Base-by-base conservation (phyloP, 2,888 invertebrate species). In the Parascotia fuliginaria region DNA sequence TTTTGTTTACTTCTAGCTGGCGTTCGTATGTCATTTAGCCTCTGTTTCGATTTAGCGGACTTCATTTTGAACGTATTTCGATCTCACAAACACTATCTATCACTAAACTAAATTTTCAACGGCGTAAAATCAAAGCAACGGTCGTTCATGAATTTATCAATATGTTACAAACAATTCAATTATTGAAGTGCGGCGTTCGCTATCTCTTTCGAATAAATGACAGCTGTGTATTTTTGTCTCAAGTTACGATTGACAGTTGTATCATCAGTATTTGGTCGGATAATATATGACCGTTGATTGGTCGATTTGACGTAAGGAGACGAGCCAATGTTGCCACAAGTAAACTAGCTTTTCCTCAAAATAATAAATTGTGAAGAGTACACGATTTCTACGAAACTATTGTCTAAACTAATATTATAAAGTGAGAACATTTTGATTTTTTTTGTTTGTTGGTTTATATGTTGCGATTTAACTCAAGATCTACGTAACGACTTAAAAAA, bases 41-140 rank as follows among this genome's bases (percentile, higher is more conserved):
- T 85, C 48, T 81, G 86, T 83, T 91, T 92, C 13, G 91, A 92
- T 80, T 86, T 92, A 5, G 90, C 88, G 0, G 91, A 85, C 78
- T 83, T 90, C 91, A 91, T 91, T 77, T 77, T 85, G 28, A 65
- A 44, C 19, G 43, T 61, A 65, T 52, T 54, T 63, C 59, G 40
- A 62, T 56, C 66, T 60, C 62, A 74, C 70, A 74, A 70, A 58
- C 67, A 73, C 62, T 65, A 63, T n/a, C n/a, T n/a, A n/a, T 48
- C 65, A 70, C 55, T 55, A 52, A 62, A 50, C 68, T 61, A 55
- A 60, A 62, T 72, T 73, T 69, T 61, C 68, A 79, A 81, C 79
- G 81, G 79, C 73, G 48, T 52, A 58, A 81, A 86, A 83, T 87
- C 78, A 84, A 87, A 84, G 82, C 85, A 89, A 90, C 89, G 89